These are phyloP conservation scores for Fragum whitleyi DNA, from an alignment of 2,888 invertebrate genomes.

Conservation along the genomic window DNA sequence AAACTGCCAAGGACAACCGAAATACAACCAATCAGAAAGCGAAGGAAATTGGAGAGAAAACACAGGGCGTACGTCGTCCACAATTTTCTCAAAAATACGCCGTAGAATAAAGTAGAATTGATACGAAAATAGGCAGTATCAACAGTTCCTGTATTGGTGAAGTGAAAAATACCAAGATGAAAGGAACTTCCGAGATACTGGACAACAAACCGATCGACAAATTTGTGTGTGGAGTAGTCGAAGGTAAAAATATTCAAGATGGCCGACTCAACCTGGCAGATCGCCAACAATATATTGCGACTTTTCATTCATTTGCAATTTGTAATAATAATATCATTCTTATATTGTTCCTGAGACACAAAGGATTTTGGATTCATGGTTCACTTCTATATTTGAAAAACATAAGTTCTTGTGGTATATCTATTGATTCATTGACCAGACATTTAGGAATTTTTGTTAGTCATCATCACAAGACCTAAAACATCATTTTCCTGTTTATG, in stretches of 20 bases:
- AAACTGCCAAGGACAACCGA: background rate
- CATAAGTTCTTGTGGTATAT: too few relatives aligned
- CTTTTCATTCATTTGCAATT: slow-evolving; percentile 12
- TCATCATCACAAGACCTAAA: too few relatives aligned
- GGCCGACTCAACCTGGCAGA: slow-evolving; percentile 29
- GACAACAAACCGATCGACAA: slow-evolving; percentile 66
- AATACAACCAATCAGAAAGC: slow-evolving; percentile 14
- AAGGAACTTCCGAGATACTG: slow-evolving; percentile 65
- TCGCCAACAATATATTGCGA: slow-evolving; percentile 12
- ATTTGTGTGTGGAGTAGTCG: slow-evolving; percentile 74
- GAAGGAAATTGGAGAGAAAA: background rate
- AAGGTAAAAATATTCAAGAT: slow-evolving; percentile 65
- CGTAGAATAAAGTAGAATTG: background rate
- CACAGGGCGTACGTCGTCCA: background rate
- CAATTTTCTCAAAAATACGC: background rate
- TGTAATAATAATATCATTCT: background rate
- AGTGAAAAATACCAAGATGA: slow-evolving; percentile 45
- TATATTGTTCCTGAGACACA: too few relatives aligned
- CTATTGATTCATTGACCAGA: too few relatives aligned
- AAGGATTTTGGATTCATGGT: too few relatives aligned
- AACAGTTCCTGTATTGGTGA: slow-evolving; percentile 41
- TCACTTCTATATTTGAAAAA: too few relatives aligned
- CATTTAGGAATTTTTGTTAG: too few relatives aligned
- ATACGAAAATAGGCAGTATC: slow-evolving; percentile 39
- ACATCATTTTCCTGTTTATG: too few relatives aligned